Evolutionary conservation across 2,888 invertebrate genomes (phyloP), one percentile per base, ranked within the genome.

Genomic region (Acleris emargana): DNA sequence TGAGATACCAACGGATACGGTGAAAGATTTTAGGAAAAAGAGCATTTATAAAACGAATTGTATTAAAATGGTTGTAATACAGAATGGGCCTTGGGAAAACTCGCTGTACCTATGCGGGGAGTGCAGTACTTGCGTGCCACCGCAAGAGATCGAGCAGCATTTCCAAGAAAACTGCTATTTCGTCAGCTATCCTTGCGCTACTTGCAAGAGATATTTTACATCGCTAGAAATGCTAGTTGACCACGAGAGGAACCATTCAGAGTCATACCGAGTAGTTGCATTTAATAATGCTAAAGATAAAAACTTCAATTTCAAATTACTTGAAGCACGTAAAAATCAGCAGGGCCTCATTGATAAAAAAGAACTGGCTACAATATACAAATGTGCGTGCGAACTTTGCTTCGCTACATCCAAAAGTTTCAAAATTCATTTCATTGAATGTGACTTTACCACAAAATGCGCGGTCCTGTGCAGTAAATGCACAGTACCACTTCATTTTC

Each of bases 41-140:
- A 57, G 57, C 16, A 57, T 57, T 20, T 57, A 57, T 17, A 28
- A 4, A 25, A 16, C 25, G 2, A n/a, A 11, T 25, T 17, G 25
- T 17, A 17, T 57, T 17, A 43, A 45, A 57, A 25, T 57, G 57
- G 17, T 7, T 5, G 9, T 45, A 2, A 6, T 1, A 17, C 25
- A 9, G 9, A 43, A n/a, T 5, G 57, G 57, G 17, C 57, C 45
- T 6, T 45, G 45, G 22, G n/a, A 45, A 22, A 17, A 45, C 11
- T n/a, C 57, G 5, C 45, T 57, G 0, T 57, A 57, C 16, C 17
- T 17, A 17, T 57, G 57, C 17, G 43, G 16, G 6, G 45, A 45
- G 22, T 57, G 57, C 25, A 17, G n/a, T 11, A 57, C 43, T 6
- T 57, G 57, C 16, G 57, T 57, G 1, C 25, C 57, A 25, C n/a